These are phyloP conservation scores for Mellilla xanthometata DNA, from an alignment of 2,888 invertebrate species.

Conservation along the genomic window DNA sequence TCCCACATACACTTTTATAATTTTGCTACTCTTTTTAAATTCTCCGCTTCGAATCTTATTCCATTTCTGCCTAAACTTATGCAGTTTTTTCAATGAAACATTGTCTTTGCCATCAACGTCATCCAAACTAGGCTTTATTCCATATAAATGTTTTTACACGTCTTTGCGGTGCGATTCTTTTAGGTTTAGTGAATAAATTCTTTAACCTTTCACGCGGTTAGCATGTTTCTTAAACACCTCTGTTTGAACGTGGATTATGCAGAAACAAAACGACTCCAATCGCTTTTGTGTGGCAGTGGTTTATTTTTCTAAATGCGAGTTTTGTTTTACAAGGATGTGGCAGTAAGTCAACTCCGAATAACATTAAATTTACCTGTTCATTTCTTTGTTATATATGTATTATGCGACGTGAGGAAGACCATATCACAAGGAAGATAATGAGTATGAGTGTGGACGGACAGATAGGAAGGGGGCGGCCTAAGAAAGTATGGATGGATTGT, in stretches of 20 bases:
- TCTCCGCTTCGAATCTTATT: no score
- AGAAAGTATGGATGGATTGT: no score
- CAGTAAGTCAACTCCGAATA: no score
- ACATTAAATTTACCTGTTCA: no score
- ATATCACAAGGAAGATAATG: no score
- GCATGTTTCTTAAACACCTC: conserved; percentile 2
- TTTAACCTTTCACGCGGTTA: conserved; percentile 6
- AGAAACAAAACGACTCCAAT: conserved; percentile 16
- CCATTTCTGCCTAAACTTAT: not conserved
- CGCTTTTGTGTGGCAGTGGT: conserved; percentile 10
- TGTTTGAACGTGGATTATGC: conserved; percentile 12
- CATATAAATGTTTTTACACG: conserved; percentile 1
- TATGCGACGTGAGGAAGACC: no score
- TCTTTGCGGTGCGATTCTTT: conserved; percentile 17
- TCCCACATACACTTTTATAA: no score
- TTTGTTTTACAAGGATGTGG: not conserved
- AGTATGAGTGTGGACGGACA: no score
- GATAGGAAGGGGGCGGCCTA: no score
- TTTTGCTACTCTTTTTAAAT: no score
- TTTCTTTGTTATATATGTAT: no score
- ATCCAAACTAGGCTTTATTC: conserved; percentile 6
- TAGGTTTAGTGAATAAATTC: conserved; percentile 15
- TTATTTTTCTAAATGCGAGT: conserved; percentile 14
- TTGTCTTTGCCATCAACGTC: conserved; percentile 1
- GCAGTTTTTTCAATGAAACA: not conserved